Base-by-base conservation (phyloP, 2,797 vertebrate genomes). In the Chanos chanos region DNA sequence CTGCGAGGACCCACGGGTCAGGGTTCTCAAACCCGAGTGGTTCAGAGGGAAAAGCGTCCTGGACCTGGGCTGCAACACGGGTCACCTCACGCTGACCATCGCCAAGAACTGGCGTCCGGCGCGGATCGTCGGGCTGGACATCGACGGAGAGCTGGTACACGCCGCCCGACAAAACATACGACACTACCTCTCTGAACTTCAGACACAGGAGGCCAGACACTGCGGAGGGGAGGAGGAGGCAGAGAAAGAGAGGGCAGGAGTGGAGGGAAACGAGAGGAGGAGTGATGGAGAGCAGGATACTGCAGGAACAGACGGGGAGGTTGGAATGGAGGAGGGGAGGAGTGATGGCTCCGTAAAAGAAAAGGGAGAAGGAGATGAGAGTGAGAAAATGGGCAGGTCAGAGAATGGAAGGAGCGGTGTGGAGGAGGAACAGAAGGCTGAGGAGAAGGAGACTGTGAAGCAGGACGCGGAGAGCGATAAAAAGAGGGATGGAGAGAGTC, bases 1-100 rank as follows among this genome's bases (percentile, higher is more conserved):
- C 5, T 89, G 83, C 1, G 93, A 94, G 71, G 95, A 98, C 55
- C 84, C 82, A 0, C 85, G 95, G 7, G 55, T 94, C 4, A 82
- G 81, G 0, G 79, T 89, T 3, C 69, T 98, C 61, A 86, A 84
- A 33, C 85, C 91, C 0, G 92, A 94, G 64, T 96, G 94, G 95
- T 96, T 97, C 73, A 75, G 66, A 36, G 94, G 93, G 12, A 94
- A 92, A 66, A 84, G 88, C 0, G 89, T 97, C 18, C 77, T 97
- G 58, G 95, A 97, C 72, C 75, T 97, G 69, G 95, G 95, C 1
- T 96, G 95, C 77, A 97, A 97, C 73, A 88, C 93, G 0, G 95
- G 95, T 12, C 93, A 97, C 69, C 68, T 97, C n/a, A 96, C 94
- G 0, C 85, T 97, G 30, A 90, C 87, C 49, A 89, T 97, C 19